phyloP scores from a whole-genome alignment of 2,113 vertebrate genomes.

The Rhynchopsitta pachyrhyncha region DNA sequence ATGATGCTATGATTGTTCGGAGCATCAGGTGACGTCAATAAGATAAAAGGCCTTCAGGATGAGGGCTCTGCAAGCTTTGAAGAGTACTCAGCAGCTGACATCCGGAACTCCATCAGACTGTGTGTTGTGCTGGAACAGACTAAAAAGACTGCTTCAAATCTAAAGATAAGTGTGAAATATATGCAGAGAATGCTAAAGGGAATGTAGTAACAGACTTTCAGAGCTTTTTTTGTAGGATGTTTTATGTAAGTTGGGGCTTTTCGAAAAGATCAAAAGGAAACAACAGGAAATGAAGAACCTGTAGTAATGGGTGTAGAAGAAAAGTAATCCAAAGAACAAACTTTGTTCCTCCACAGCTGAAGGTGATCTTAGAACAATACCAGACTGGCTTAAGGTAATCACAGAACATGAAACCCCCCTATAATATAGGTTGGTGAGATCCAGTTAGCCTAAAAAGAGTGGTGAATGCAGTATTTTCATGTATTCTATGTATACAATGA shows the following conservation, averaged over 20 bases:
- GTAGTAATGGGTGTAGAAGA: background rate
- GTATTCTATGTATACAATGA: background rate
- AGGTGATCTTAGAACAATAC: background rate
- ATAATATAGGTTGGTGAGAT: background rate
- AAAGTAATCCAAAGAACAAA: background rate
- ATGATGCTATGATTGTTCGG: background rate
- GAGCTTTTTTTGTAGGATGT: background rate
- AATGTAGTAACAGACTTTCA: background rate
- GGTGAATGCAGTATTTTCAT: background rate
- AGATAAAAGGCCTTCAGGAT: background rate
- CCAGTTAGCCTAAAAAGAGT: background rate
- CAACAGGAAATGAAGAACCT: background rate
- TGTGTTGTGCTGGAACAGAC: background rate
- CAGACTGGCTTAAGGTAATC: background rate
- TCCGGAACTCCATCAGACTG: background rate
- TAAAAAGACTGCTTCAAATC: background rate
- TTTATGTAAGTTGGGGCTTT: conserved; percentile 15
- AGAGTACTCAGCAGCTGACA: background rate
- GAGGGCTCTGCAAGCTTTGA: background rate
- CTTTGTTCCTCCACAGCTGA: background rate
- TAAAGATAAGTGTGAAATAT: background rate
- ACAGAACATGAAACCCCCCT: accelerated
- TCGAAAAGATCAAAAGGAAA: background rate
- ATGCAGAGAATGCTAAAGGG: background rate
- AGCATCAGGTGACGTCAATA: background rate